Conservation (phyloP, 2,797 vertebrate species). For the Sebastes diaconus region DNA sequence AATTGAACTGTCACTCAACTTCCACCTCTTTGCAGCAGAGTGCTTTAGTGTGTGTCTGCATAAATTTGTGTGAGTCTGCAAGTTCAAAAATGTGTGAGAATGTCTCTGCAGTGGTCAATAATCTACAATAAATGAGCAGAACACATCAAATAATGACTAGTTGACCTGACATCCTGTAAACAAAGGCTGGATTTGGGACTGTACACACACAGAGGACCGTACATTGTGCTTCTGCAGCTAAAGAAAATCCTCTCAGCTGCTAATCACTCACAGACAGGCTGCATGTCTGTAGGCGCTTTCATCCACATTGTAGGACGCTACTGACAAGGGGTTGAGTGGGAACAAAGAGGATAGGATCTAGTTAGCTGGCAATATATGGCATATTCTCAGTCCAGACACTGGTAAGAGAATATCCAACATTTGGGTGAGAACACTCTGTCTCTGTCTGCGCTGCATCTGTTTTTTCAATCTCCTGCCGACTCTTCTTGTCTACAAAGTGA, state of each 20-base stretch:
- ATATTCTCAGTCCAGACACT: constrained; percentile 13
- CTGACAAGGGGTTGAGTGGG: constrained; percentile 22
- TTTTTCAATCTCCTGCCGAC: constrained; percentile 23
- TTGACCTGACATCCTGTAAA: constrained; percentile 44
- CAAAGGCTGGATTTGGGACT: constrained; percentile 26
- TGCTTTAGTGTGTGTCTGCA: background rate
- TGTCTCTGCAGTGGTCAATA: background rate
- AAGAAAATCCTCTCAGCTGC: constrained; percentile 65
- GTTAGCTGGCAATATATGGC: background rate
- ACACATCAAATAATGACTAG: constrained; percentile 8
- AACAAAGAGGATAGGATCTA: constrained; percentile 37
- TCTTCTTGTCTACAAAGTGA: constrained; percentile 59
- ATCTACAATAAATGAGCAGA: constrained; percentile 15
- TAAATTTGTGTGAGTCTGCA: background rate
- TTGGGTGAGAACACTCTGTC: constrained; percentile 27
- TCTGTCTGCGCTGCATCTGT: constrained; percentile 4
- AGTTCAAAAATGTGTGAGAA: background rate
- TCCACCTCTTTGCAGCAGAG: constrained; percentile 35
- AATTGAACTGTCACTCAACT: constrained; percentile 69
- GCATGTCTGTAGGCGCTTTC: constrained; percentile 42
- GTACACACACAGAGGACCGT: constrained; percentile 19
- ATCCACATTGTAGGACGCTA: constrained; percentile 31
- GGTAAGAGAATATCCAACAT: constrained; percentile 15
- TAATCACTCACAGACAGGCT: constrained; percentile 56
- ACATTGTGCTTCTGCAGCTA: constrained; percentile 29